These are phyloP conservation scores for Zaprionus davidi DNA, from an alignment of 1,140 invertebrate species.

Conservation along the genomic window DNA sequence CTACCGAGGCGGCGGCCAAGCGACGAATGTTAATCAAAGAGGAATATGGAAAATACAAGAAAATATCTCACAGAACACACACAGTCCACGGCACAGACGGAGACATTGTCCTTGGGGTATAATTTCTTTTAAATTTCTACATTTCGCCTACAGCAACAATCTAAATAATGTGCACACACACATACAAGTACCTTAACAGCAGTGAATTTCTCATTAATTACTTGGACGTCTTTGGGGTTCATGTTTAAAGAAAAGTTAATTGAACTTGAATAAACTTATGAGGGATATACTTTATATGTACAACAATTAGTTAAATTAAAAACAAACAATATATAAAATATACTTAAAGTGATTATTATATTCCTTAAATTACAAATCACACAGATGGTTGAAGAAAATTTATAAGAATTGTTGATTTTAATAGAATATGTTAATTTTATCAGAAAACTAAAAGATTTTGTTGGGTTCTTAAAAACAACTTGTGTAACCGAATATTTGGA, in stretches of 20 bases:
- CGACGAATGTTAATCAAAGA: conserved; percentile 76
- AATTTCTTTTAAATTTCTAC: conserved; percentile 77
- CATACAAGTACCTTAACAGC: background rate
- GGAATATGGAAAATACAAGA: conserved; percentile 64
- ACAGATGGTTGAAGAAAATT: too few species aligned
- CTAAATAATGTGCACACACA: conserved; percentile 5
- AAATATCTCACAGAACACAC: conserved; percentile 31
- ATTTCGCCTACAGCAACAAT: conserved; percentile 51
- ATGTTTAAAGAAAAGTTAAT: conserved; percentile 2
- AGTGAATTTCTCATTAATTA: conserved; percentile 37
- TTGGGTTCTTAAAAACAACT: too few species aligned
- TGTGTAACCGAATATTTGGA: too few species aligned
- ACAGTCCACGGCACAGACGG: conserved; percentile 27
- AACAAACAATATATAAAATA: background rate
- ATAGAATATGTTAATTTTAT: too few species aligned
- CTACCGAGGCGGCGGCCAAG: conserved; percentile 14
- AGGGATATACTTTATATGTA: background rate
- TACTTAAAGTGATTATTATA: background rate
- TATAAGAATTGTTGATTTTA: background rate
- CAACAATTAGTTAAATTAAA: background rate
- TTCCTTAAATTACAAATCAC: too few species aligned
- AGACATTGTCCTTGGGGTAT: conserved; percentile 72
- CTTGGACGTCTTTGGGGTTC: background rate
- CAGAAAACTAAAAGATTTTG: too few species aligned
- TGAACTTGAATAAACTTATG: conserved; percentile 2